Conservation (phyloP, 2,113 vertebrate species). For the Alligator sinensis region DNA sequence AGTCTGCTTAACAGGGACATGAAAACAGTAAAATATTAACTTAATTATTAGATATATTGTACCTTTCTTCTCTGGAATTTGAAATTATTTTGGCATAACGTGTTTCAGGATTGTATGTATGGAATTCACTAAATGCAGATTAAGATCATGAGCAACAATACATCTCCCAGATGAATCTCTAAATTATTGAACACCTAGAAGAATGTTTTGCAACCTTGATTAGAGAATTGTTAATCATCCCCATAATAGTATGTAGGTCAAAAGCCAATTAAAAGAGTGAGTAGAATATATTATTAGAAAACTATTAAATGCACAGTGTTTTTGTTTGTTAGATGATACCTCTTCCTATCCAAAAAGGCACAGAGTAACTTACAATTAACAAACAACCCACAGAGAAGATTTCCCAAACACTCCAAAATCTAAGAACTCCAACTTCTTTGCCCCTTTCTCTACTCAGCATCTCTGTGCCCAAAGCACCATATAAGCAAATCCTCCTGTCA, state of each 20-base stretch:
- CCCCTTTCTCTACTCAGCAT: too few relatives aligned
- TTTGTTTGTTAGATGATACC: too few relatives aligned
- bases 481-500: too few relatives aligned
- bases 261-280: conserved; percentile 70
- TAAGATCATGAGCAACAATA: conserved; percentile 50
- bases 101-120: background rate
- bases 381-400: too few relatives aligned
- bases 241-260: conserved; percentile 64
- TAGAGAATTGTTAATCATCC: conserved; percentile 74
- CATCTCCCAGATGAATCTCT: conserved; percentile 54
- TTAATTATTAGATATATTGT: background rate
- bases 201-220: conserved; percentile 71
- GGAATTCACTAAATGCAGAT: conserved; percentile 31
- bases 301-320: conserved; percentile 20
- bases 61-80: background rate
- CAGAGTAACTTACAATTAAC: too few relatives aligned
- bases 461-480: too few relatives aligned
- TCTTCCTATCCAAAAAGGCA: too few relatives aligned
- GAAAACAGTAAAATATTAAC: background rate
- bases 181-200: conserved; percentile 75
- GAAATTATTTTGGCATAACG: conserved; percentile 40
- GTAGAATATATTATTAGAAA: conserved; percentile 63
- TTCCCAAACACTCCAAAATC: too few relatives aligned
- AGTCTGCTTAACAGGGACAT: background rate
- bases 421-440: too few relatives aligned